phyloP scores from a whole-genome alignment of 64 coral and sea anemone species.

The Acropora yongei region DNA sequence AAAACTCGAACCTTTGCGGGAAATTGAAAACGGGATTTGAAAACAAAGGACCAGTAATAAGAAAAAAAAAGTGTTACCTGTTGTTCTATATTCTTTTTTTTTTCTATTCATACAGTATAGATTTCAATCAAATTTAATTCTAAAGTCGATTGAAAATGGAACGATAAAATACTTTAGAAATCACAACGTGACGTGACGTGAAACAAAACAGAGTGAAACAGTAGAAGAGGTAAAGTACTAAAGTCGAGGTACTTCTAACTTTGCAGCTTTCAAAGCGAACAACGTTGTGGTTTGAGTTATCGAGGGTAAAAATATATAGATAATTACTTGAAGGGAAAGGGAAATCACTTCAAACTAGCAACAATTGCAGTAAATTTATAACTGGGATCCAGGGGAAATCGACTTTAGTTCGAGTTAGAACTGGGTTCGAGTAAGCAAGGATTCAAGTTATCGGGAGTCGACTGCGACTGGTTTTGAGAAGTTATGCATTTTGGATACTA shows the following conservation, averaged over 20 bases:
- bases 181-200: not conserved
- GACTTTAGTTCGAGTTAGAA: too few species aligned
- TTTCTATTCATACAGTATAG: slow-evolving; percentile 10
- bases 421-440: too few species aligned
- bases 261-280: not conserved
- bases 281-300: too few species aligned
- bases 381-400: too few species aligned
- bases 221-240: not conserved
- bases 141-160: slow-evolving; percentile 13
- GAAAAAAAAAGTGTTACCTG: not conserved
- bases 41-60: not conserved
- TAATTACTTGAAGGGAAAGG: too few species aligned
- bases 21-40: not conserved
- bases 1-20: not conserved
- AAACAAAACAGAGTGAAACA: not conserved
- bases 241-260: not conserved
- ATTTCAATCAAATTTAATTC: not conserved
- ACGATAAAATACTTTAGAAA: not conserved
- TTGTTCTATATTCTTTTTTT: not conserved
- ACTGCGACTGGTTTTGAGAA: too few species aligned
- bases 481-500: too few species aligned
- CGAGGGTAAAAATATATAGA: too few species aligned
- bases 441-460: too few species aligned
- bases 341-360: not conserved
- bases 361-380: not conserved